Evolutionary conservation across 2,797 vertebrate species (phyloP).

Genomic region (Myiothlypis coronata): DNA sequence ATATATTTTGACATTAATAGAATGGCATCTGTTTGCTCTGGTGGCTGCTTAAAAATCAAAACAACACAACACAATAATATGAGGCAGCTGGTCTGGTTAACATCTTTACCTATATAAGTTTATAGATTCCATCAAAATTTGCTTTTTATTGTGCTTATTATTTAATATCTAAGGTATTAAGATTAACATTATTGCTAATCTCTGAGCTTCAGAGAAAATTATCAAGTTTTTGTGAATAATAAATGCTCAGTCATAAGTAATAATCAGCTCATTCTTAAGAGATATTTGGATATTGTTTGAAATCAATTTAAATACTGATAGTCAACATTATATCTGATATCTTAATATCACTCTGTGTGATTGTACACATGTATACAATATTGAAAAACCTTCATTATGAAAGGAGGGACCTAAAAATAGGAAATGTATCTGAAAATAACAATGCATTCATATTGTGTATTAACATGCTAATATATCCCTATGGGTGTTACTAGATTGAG

Average conservation of each 20-base stretch:
- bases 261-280: rapidly evolving
- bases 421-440: not conserved
- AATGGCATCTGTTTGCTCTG: not conserved
- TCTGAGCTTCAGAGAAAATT: not conserved
- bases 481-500: not conserved
- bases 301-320: not conserved
- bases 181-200: not conserved
- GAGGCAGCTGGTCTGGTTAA: not conserved
- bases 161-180: not conserved
- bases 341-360: not conserved
- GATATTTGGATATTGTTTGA: not conserved
- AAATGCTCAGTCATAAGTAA: not conserved
- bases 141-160: not conserved
- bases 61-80: not conserved
- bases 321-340: not conserved
- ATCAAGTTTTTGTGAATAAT: not conserved
- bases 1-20: not conserved
- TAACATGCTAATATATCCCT: not conserved
- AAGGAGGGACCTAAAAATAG: not conserved
- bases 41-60: not conserved
- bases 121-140: not conserved
- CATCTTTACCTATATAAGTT: not conserved
- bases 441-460: rapidly evolving
- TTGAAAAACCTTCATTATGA: not conserved
- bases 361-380: not conserved